Conservation (phyloP, 2,888 invertebrate species). For the Tridacna gigas region DNA sequence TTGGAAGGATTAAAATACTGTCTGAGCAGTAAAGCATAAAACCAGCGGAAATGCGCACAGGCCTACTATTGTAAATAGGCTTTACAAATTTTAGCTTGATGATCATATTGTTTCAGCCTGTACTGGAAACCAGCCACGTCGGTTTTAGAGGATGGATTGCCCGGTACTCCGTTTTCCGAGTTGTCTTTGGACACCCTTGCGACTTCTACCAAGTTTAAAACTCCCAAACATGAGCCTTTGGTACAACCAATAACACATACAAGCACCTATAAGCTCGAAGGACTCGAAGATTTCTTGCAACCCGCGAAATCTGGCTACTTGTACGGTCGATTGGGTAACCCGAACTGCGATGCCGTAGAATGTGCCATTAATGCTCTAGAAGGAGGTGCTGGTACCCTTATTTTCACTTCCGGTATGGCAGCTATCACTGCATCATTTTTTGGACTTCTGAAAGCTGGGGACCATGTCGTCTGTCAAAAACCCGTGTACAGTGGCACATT, state of each 20-base stretch:
- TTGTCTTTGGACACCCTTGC: conserved; percentile 72
- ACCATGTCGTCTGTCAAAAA: conserved; percentile 82
- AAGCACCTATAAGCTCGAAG: conserved; percentile 78
- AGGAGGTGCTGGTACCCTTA: conserved; percentile 79
- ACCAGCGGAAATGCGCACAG: too few species aligned
- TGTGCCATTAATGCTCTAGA: conserved; percentile 79
- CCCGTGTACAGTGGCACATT: conserved; percentile 81
- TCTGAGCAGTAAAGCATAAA: too few species aligned
- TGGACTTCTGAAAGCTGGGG: conserved; percentile 82
- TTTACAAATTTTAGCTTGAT: too few species aligned
- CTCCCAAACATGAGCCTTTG: conserved; percentile 72
- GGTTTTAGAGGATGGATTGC: conserved; percentile 50
- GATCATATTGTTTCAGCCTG: conserved; percentile 39
- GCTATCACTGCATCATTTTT: conserved; percentile 82
- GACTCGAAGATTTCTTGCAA: conserved; percentile 76
- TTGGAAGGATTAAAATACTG: too few species aligned
- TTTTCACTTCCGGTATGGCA: conserved; percentile 82
- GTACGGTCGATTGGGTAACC: conserved; percentile 79
- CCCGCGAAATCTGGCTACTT: conserved; percentile 78
- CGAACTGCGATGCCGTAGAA: conserved; percentile 77
- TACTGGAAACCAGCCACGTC: conserved; percentile 70
- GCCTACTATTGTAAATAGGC: too few species aligned
- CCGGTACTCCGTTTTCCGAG: conserved; percentile 68
- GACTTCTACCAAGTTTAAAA: conserved; percentile 64
- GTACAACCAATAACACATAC: conserved; percentile 79